Conservation (phyloP, 2,113 vertebrate species). For the Dromaius novaehollandiae region DNA sequence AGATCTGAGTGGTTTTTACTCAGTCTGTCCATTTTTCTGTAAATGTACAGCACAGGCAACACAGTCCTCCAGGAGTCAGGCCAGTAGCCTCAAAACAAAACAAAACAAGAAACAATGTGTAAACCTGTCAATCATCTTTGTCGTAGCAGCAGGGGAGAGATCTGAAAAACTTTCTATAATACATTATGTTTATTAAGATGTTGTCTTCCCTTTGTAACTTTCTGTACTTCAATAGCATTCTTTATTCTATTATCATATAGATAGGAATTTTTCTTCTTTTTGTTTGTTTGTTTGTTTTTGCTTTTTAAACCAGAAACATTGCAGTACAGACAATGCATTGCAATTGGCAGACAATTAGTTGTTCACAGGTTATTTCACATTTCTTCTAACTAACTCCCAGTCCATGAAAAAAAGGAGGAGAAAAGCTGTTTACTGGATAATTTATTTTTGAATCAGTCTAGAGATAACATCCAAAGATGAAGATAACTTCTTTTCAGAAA, state of each 20-base stretch:
- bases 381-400: background rate
- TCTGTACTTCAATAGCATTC: background rate
- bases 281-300: background rate
- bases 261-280: background rate
- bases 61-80: background rate
- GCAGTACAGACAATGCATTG: too few species aligned
- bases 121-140: background rate
- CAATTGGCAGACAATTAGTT: background rate
- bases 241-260: background rate
- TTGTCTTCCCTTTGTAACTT: background rate
- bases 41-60: background rate
- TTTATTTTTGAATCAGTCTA: background rate
- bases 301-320: background rate
- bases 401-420: background rate
- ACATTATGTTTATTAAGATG: background rate
- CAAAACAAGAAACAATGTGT: accelerated
- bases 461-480: background rate
- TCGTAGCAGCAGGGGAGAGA: background rate
- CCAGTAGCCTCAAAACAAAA: background rate
- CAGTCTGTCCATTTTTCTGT: background rate
- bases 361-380: background rate
- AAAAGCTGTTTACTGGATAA: background rate
- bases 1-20: background rate
- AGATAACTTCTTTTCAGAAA: background rate
- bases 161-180: background rate